Conservation (phyloP, 2,113 vertebrate species). For the Cephalopholis sonnerati region DNA sequence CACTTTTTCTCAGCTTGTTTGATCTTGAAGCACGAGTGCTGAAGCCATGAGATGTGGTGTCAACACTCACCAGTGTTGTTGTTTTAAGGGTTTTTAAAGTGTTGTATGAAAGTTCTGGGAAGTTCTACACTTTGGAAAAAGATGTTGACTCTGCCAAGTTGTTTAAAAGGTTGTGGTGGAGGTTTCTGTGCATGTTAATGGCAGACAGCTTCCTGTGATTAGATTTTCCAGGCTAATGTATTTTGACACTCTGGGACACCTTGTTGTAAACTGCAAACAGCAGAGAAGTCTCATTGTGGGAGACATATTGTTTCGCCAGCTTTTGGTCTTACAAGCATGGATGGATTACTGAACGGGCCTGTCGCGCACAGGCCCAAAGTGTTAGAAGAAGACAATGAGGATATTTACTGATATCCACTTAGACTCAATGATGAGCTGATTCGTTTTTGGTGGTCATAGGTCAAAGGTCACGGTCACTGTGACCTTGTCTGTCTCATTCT, state of each 20-base stretch:
- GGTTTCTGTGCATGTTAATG: conserved; percentile 51
- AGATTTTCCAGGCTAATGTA: conserved; percentile 58
- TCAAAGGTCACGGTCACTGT: no score
- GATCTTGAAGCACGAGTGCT: neutral
- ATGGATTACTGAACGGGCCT: no score
- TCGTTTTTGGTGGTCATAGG: no score
- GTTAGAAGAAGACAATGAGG: no score
- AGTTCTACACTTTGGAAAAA: conserved; percentile 48
- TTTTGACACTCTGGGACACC: conserved; percentile 32
- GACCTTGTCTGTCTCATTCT: no score
- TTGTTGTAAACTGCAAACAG: neutral
- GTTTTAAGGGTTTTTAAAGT: conserved; percentile 28
- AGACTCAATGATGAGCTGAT: no score
- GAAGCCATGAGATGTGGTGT: neutral
- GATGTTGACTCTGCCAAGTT: conserved; percentile 33
- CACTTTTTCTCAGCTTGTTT: neutral
- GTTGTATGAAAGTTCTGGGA: conserved; percentile 26
- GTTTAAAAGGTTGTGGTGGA: conserved; percentile 47
- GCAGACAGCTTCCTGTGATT: conserved; percentile 53
- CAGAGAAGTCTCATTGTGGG: neutral
- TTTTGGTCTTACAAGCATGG: neutral
- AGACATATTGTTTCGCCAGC: neutral
- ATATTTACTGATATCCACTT: no score
- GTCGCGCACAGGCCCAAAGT: no score
- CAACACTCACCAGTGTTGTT: neutral